Evolutionary conservation across 2,113 vertebrate genomes (phyloP).

Genomic region (Bombycilla garrulus): DNA sequence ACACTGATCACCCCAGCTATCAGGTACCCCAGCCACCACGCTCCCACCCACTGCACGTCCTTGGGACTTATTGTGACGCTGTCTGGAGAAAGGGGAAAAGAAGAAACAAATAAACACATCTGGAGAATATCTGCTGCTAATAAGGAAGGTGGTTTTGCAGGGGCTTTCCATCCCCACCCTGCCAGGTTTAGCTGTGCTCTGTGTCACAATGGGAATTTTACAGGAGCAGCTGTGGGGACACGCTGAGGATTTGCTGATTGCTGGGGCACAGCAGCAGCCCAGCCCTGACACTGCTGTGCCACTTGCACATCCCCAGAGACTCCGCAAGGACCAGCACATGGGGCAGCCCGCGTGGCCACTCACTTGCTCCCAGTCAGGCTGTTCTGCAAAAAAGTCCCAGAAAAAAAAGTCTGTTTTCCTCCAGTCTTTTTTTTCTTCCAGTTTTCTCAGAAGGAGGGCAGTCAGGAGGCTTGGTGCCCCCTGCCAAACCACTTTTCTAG

Average conservation of each 20-base stretch:
- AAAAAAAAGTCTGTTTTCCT: background rate
- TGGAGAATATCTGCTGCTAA: background rate
- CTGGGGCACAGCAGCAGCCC: background rate
- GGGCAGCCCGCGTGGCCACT: background rate
- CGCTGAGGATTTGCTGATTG: background rate
- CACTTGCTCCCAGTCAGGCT: background rate
- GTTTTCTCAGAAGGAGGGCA: background rate
- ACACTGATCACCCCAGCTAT: conserved; percentile 84
- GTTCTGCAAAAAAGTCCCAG: background rate
- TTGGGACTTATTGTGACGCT: conserved; percentile 80
- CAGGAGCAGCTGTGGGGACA: background rate
- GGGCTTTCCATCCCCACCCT: background rate
- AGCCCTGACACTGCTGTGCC: background rate
- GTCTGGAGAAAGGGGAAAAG: conserved; percentile 65
- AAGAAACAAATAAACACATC: background rate
- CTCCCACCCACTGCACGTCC: conserved; percentile 91
- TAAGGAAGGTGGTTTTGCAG: background rate
- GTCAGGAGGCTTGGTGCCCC: background rate
- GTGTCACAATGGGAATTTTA: rapidly evolving
- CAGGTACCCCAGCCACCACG: conserved; percentile 97
- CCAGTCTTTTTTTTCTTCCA: background rate
- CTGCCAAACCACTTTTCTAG: background rate
- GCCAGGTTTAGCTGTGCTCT: background rate
- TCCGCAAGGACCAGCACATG: background rate
- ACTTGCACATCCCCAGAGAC: rapidly evolving